These are phyloP conservation scores for Numenius arquata DNA, from an alignment of 2,113 vertebrate genomes.

Conservation along the genomic window DNA sequence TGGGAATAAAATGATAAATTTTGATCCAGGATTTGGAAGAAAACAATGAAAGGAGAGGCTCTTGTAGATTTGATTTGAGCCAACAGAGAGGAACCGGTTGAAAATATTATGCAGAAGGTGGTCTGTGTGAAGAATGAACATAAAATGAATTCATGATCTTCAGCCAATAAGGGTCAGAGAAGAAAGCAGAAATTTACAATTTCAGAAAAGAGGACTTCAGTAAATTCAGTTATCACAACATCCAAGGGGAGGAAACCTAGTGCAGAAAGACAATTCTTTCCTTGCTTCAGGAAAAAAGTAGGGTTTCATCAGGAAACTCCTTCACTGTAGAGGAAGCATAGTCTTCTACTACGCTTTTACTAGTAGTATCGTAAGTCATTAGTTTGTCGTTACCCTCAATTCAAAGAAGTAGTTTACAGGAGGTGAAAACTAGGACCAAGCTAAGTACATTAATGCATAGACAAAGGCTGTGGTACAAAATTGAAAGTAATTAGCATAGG, in stretches of 20 bases:
- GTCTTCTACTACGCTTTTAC: background rate
- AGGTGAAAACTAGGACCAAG: background rate
- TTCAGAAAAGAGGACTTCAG: background rate
- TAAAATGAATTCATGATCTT: background rate
- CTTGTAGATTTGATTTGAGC: background rate
- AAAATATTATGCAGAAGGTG: background rate
- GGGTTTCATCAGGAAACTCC: background rate
- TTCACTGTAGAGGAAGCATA: background rate
- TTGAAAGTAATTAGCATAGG: background rate
- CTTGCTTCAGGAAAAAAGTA: background rate
- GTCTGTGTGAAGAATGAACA: background rate
- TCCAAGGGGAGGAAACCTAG: background rate
- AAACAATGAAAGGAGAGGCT: background rate
- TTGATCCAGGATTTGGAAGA: background rate
- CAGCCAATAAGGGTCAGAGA: background rate
- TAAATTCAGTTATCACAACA: background rate
- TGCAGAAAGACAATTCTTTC: background rate
- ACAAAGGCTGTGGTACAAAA: background rate
- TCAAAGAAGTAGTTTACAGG: background rate
- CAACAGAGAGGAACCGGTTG: background rate
- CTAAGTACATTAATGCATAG: background rate
- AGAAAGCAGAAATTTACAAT: background rate
- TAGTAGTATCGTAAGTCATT: background rate
- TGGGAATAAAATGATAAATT: background rate
- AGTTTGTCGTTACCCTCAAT: background rate